Percentiles rank a stretch among this genome's conserved stretches.
phyloP scores from a whole-genome alignment of 1,140 invertebrate genomes.

The Lepidurus arcticus region DNA sequence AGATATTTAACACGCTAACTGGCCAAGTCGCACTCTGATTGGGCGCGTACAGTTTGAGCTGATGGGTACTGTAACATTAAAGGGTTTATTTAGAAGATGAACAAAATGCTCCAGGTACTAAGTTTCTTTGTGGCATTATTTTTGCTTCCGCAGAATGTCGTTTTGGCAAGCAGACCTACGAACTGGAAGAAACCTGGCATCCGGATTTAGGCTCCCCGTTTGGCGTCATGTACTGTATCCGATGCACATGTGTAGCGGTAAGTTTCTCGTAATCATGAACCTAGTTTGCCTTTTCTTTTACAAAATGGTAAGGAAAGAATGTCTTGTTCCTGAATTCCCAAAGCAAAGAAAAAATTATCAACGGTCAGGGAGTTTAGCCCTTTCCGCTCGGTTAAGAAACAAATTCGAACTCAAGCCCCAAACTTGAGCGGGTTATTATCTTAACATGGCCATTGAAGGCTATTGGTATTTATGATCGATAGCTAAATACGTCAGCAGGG shows the following conservation, averaged over 20 bases:
- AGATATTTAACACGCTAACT: too few relatives aligned
- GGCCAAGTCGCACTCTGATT: too few relatives aligned
- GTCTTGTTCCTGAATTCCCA: too few relatives aligned
- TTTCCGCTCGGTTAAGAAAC: too few relatives aligned
- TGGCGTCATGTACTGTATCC: slow-evolving; percentile 86
- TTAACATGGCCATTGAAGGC: not conserved
- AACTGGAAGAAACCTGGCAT: slow-evolving; percentile 80
- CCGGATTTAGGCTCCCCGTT: slow-evolving; percentile 84
- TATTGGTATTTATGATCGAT: not conserved
- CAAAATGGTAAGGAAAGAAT: too few relatives aligned
- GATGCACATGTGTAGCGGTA: slow-evolving; percentile 85
- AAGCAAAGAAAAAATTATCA: too few relatives aligned
- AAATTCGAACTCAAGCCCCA: not conserved
- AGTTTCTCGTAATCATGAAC: slow-evolving; percentile 47
- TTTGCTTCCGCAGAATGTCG: slow-evolving; percentile 73
- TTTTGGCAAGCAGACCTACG: slow-evolving; percentile 75
- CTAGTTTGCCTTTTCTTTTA: not conserved
- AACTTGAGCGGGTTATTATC: not conserved
- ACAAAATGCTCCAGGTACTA: not conserved
- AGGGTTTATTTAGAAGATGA: too few relatives aligned
- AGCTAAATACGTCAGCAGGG: not conserved
- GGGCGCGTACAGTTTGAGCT: too few relatives aligned
- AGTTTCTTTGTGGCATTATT: slow-evolving; percentile 35
- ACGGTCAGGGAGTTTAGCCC: too few relatives aligned
- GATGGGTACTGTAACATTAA: too few relatives aligned